A percentile compares a stretch with the other conserved stretches of the same genome.
These are phyloP conservation scores for Tenrec ecaudatus DNA, from an alignment of 2,113 vertebrate species.

Conservation along the genomic window DNA sequence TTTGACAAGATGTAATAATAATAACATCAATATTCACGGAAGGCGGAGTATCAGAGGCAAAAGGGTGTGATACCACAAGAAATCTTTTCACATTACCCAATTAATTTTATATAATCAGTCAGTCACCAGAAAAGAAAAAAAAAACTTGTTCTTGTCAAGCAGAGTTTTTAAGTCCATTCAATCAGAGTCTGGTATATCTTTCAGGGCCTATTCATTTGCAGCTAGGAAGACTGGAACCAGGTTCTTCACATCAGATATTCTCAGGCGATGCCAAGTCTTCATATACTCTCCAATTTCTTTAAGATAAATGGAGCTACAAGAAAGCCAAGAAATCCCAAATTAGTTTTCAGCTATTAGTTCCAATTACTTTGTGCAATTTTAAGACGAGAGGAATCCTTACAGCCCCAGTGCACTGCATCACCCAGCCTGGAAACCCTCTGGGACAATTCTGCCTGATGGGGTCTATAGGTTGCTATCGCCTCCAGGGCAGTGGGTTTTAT, in stretches of 20 bases:
- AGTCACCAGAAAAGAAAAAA: constrained; percentile 16
- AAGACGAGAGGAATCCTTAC: neutral
- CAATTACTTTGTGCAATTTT: neutral
- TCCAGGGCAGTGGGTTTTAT: neutral
- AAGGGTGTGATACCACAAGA: constrained; percentile 35
- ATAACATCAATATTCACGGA: constrained; percentile 48
- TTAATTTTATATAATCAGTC: constrained; percentile 55
- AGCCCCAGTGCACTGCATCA: neutral
- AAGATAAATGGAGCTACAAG: constrained; percentile 94
- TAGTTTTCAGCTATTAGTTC: constrained; percentile 43
- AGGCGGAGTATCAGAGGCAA: neutral
- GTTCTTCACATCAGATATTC: constrained; percentile 59
- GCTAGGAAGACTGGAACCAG: constrained; percentile 59
- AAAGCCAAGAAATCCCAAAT: constrained; percentile 49
- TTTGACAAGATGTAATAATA: constrained; percentile 56
- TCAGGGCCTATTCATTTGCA: constrained; percentile 23
- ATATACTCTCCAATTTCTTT: constrained; percentile 98
- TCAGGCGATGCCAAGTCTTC: constrained; percentile 72
- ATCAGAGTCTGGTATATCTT: constrained; percentile 53
- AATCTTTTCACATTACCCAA: constrained; percentile 55
- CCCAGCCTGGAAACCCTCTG: neutral
- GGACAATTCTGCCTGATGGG: no score
- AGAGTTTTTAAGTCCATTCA: constrained; percentile 57
- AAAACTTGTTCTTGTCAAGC: constrained; percentile 41
- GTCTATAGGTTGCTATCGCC: no score